Conservation (phyloP, 2,113 vertebrate species). For the Blennius ocellaris region DNA sequence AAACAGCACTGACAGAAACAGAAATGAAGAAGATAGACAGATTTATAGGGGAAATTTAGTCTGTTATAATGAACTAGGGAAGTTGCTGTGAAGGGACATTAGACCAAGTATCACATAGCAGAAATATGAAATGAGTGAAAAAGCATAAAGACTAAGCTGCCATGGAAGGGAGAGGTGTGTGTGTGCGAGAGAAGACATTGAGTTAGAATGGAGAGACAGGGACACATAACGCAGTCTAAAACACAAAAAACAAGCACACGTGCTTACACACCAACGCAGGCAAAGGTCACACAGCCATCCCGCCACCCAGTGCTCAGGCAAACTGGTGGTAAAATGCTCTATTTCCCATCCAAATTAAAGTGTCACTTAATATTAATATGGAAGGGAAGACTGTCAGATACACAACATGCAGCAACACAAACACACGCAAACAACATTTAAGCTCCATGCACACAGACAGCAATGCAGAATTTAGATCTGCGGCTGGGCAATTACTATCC, state of each 20-base stretch:
- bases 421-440: conserved; percentile 48
- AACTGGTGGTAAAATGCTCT: conserved; percentile 78
- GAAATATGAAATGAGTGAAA: conserved; percentile 16
- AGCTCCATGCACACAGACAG: conserved; percentile 29
- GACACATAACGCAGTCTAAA: conserved; percentile 20
- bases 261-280: conserved; percentile 44
- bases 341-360: conserved; percentile 83
- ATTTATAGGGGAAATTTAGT: not conserved
- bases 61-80: too few relatives aligned
- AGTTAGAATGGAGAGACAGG: conserved; percentile 4
- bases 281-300: conserved; percentile 70
- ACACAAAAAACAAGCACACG: conserved; percentile 39
- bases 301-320: conserved; percentile 52
- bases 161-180: conserved; percentile 1
- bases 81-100: too few relatives aligned
- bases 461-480: conserved; percentile 63
- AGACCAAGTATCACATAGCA: conserved; percentile 8
- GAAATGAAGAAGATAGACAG: not conserved
- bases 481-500: conserved; percentile 63
- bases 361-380: conserved; percentile 82
- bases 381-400: conserved; percentile 74
- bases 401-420: conserved; percentile 36
- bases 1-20: not conserved
- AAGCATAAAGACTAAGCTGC: conserved; percentile 7
- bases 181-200: not conserved